These are phyloP conservation scores for Drosophila aldrichi DNA, from an alignment of 2,888 invertebrate genomes.

Conservation along the genomic window DNA sequence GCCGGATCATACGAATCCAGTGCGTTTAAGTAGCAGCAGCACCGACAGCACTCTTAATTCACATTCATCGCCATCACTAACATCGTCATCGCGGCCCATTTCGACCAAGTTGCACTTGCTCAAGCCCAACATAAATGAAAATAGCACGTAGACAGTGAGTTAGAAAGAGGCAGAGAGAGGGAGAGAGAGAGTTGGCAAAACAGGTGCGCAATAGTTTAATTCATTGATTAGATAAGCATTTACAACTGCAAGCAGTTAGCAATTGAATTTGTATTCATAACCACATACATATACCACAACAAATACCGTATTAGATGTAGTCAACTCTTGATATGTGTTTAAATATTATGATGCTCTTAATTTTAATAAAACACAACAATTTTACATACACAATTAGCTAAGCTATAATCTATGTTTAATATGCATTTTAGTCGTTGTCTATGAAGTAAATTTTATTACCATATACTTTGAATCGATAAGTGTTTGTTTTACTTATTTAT, in stretches of 20 bases:
- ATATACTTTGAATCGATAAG: not conserved
- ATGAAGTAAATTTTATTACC: conserved; percentile 59
- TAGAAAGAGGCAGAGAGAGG: conserved; percentile 30
- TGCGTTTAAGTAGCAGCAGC: conserved; percentile 37
- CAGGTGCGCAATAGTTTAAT: conserved; percentile 62
- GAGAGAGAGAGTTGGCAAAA: conserved; percentile 33
- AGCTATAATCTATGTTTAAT: conserved; percentile 65
- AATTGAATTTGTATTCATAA: conserved; percentile 63
- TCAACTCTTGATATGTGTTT: conserved; percentile 45
- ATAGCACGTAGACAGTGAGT: conserved; percentile 51
- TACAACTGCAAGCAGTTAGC: conserved; percentile 50
- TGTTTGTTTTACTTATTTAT: not conserved
- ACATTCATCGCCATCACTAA: conserved; percentile 50
- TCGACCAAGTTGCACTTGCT: conserved; percentile 81
- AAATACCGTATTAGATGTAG: conserved; percentile 61
- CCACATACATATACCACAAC: conserved; percentile 42
- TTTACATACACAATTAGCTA: conserved; percentile 61
- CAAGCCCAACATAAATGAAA: conserved; percentile 53
- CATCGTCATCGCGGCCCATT: conserved; percentile 73
- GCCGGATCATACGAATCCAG: conserved; percentile 71
- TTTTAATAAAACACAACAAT: conserved; percentile 60
- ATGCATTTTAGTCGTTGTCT: conserved; percentile 75
- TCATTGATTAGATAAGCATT: conserved; percentile 57
- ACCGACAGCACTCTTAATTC: conserved; percentile 36
- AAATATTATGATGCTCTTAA: conserved; percentile 64